Evolutionary conservation across 2,797 vertebrate species (phyloP).

Genomic region (Mormyrus proboscirostris): DNA sequence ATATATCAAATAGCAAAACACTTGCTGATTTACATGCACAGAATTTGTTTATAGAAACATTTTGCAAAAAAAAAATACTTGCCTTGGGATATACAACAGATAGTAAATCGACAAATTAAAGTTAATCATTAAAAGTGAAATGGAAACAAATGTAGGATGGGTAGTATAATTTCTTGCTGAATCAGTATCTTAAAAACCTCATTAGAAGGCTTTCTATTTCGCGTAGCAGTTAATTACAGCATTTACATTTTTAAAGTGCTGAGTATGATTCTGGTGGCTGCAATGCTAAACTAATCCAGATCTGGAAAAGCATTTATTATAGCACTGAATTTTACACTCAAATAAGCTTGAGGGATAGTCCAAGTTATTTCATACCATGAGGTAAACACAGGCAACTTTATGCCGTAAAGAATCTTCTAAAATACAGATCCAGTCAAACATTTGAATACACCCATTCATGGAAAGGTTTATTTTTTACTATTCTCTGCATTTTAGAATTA

Average conservation of each 20-base stretch:
- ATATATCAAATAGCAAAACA: not conserved
- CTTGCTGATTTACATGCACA: not conserved
- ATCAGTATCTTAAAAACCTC: conserved; percentile 57
- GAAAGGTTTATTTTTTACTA: not conserved
- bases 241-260: conserved; percentile 33
- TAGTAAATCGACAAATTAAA: not conserved
- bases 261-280: conserved; percentile 18
- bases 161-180: conserved; percentile 41
- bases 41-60: not conserved
- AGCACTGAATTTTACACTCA: not conserved
- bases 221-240: conserved; percentile 60
- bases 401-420: not conserved
- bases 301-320: not conserved
- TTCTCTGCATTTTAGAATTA: not conserved
- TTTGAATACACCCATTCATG: not conserved
- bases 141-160: not conserved
- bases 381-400: not conserved
- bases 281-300: conserved; percentile 11
- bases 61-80: not conserved
- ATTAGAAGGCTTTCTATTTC: conserved; percentile 52
- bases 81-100: not conserved
- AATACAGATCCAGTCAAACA: not conserved
- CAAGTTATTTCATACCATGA: not conserved
- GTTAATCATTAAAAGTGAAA: conserved; percentile 31
- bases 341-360: not conserved